A percentile compares a stretch with the other conserved stretches of the same genome.
Evolutionary conservation across 2,797 vertebrate genomes (phyloP).

Genomic region (Molothrus aeneus): DNA sequence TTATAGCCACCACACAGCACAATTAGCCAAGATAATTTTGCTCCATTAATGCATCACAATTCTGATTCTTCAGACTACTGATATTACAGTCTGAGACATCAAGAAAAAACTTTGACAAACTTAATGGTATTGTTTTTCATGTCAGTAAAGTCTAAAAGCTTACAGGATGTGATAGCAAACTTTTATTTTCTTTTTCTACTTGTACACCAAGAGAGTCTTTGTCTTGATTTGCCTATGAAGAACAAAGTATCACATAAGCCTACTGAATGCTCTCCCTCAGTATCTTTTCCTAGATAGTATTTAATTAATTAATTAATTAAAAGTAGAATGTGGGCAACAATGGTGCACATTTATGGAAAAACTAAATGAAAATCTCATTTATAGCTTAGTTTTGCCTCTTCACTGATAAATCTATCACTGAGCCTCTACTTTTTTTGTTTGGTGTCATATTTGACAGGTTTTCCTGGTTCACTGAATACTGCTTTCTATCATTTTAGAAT

Average conservation of each 20-base stretch:
- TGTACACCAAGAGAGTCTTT: not conserved
- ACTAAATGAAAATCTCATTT: not conserved
- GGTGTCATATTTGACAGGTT: not conserved
- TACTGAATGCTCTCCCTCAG: not conserved
- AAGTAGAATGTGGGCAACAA: not conserved
- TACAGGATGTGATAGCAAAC: not conserved
- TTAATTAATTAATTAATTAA: not conserved
- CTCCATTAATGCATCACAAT: not conserved
- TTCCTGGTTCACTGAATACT: not conserved
- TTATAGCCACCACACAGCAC: not conserved
- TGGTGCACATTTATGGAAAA: not conserved
- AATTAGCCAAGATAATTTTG: not conserved
- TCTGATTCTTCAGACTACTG: not conserved
- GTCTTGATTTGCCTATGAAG: not conserved
- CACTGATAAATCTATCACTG: not conserved
- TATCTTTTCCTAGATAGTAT: not conserved
- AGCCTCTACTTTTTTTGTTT: not conserved
- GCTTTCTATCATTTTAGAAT: not conserved
- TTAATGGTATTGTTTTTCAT: not conserved
- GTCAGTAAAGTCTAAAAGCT: not conserved
- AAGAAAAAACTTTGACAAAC: not conserved
- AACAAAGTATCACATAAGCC: not conserved
- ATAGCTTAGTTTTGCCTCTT: not conserved
- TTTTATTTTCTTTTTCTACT: constrained; percentile 12
- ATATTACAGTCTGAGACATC: not conserved